These are phyloP conservation scores for Linnaemya tessellans DNA, from an alignment of 2,888 invertebrate genomes.

Conservation along the genomic window DNA sequence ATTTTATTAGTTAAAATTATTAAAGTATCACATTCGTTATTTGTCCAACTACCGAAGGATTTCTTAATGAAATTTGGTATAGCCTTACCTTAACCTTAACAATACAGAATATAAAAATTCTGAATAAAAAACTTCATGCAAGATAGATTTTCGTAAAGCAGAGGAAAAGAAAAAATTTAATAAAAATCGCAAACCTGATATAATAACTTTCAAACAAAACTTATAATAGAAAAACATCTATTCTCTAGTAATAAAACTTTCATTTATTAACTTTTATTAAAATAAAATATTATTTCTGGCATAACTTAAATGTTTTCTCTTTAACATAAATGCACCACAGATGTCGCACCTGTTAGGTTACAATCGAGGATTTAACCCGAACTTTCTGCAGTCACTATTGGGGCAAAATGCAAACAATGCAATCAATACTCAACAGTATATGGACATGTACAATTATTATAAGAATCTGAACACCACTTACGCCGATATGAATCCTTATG, in stretches of 20 bases:
- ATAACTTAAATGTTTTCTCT: not conserved
- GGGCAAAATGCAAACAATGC: slow-evolving; percentile 75
- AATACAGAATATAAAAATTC: no score
- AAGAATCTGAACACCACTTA: slow-evolving; percentile 66
- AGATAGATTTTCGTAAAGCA: no score
- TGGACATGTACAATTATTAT: slow-evolving; percentile 74
- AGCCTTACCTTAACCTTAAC: no score
- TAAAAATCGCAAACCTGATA: no score
- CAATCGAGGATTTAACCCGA: slow-evolving; percentile 70
- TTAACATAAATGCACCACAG: slow-evolving; percentile 59
- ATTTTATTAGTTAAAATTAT: no score
- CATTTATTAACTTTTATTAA: not conserved
- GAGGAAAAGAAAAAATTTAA: no score
- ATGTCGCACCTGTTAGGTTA: slow-evolving; percentile 77
- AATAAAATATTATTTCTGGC: not conserved
- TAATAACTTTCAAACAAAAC: not conserved
- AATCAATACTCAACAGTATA: slow-evolving; percentile 73
- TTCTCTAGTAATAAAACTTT: not conserved
- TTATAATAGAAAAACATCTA: no score
- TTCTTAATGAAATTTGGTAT: no score
- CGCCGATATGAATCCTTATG: slow-evolving; percentile 72
- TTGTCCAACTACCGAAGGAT: no score
- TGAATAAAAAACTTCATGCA: no score
- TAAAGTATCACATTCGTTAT: no score
- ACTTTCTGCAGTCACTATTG: slow-evolving; percentile 72